Evolutionary conservation across 2,888 invertebrate species (phyloP), one percentile per base, ranked within the genome.

Genomic region (Aphodius sticticus): DNA sequence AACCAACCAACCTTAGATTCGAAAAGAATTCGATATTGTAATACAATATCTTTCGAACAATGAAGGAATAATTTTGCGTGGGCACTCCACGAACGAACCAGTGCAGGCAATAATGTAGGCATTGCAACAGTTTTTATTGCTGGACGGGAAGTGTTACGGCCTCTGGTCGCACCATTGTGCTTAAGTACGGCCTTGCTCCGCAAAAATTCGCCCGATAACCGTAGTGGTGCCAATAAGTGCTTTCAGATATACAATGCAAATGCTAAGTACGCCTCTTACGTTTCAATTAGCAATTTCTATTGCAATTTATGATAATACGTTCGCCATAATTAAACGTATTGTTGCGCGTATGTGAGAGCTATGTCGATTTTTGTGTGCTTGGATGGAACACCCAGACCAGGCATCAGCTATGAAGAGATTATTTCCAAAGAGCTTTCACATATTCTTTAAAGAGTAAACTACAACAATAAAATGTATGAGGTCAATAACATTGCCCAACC

Each of bases 271-370:
- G 37, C 74, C 74, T 74, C 74, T 74, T 74, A 74, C 74, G 74
- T 74, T 74, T 74, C 74, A 74, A 74, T 74, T 74, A 74, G 74
- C 74, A 74, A 74, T 74, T 74, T 74, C 74, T 74, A 74, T 74
- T 74, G 16, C 74, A 74, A 36, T 74, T 74, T 74, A 74, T 74
- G 74, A 74, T 74, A 74, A 74, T 35, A 37, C 36, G 74, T 16
- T 15, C n/a, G 37, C 36, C 74, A 74, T 74, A 74, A 74, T 74
- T 74, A 37, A 74, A 37, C 74, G 74, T 37, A 74, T 74, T 74
- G 74, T 72, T 72, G 26, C 35, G 6, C 26, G 7, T 70, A 26
- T 69, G 70, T 70, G 70, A 6, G 14, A 26, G 7, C 74, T 36
- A 35, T 35, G 16, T 37, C 74, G 74, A 35, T 74, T 74, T 74